Evolutionary conservation across 2,113 vertebrate genomes (phyloP).

Genomic region (Bolborhynchus lineola): DNA sequence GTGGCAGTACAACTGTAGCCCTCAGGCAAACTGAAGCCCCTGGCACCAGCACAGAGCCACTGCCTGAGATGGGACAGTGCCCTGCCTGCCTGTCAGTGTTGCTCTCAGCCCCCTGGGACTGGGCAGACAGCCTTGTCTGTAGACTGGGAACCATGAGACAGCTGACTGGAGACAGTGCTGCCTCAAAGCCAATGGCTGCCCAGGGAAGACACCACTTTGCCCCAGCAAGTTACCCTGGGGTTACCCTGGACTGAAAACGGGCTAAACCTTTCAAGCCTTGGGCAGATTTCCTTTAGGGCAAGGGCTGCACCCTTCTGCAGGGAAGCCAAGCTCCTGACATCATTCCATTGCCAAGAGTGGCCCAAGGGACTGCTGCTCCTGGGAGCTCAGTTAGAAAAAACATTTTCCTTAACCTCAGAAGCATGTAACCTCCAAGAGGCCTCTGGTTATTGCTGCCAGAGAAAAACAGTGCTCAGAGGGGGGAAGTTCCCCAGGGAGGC

Average conservation of each 20-base stretch:
- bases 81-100: background rate
- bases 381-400: background rate
- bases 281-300: background rate
- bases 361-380: background rate
- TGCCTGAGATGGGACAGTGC: background rate
- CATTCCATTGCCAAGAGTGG: background rate
- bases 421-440: accelerated
- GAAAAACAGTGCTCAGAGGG: background rate
- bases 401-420: background rate
- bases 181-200: accelerated
- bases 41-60: background rate
- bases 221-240: background rate
- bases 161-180: background rate
- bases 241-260: background rate
- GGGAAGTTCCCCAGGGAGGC: accelerated
- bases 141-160: background rate
- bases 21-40: background rate
- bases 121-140: background rate
- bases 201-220: background rate
- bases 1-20: background rate
- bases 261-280: background rate
- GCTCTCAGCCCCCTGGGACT: background rate
- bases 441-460: background rate
- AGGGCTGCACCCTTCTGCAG: background rate
- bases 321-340: background rate